Conservation (phyloP, 2,888 invertebrate species). For the Galeopsomyia nigrocyanea region DNA sequence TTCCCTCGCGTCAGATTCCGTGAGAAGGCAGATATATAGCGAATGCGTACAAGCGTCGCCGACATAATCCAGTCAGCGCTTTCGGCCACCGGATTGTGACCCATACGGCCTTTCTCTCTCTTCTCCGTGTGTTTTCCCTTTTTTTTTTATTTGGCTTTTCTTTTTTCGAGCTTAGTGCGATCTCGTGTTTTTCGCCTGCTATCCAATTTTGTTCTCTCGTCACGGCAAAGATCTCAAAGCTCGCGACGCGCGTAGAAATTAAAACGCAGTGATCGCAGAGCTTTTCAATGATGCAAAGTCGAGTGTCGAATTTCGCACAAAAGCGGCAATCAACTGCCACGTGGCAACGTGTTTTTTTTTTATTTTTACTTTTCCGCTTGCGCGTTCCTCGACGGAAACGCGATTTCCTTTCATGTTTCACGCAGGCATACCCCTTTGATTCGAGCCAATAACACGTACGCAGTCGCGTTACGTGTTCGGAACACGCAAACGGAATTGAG, state of each 20-base stretch:
- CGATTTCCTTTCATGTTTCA: neutral
- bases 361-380: too few relatives aligned
- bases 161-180: slow-evolving; percentile 28
- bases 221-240: neutral
- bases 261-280: too few relatives aligned
- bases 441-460: neutral
- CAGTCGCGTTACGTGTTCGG: neutral
- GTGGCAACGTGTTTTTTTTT: too few relatives aligned
- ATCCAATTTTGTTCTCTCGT: neutral
- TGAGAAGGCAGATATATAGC: neutral
- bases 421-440: slow-evolving; percentile 8
- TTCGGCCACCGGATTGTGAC: slow-evolving; percentile 6
- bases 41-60: neutral
- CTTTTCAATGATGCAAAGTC: too few relatives aligned
- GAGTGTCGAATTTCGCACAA: too few relatives aligned
- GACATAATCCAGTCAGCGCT: slow-evolving; percentile 24
- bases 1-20: slow-evolving; percentile 22
- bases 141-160: neutral
- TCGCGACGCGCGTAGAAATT: neutral
- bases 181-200: slow-evolving; percentile 20
- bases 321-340: too few relatives aligned
- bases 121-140: neutral
- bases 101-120: slow-evolving; percentile 3
- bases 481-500: too few relatives aligned
- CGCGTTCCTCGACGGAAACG: too few relatives aligned